Base-by-base conservation (phyloP, 2,888 invertebrate species). In the Nephrotoma flavescens region DNA sequence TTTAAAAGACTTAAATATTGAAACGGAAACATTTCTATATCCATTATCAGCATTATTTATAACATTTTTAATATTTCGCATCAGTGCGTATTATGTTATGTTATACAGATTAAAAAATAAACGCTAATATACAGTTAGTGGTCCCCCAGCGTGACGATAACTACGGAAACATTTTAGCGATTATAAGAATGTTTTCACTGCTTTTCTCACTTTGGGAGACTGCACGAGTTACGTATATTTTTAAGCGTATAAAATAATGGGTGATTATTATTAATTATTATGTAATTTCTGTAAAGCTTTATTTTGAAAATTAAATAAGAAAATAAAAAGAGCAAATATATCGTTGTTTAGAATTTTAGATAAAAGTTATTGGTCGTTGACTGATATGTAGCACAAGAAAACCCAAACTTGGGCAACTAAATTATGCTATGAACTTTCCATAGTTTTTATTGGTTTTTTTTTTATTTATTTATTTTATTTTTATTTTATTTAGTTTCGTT, bases 1-100 rank as follows among this genome's bases (percentile, higher is more conserved):
- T 88, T 92, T 98, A n/a, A 93, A 94, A 88, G 94, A 95, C 87
- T 92, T 96, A 89, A 96, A 95, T 90, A 94, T 96, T 94, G 91
- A 92, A 0, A 90, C 94, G 85, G 95, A 95, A 12, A 93, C 93
- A 87, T 97, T 96, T 90, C 93, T 94, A 88, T 90, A 93, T 41
- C 95, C 95, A 87, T 93, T 96, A 83, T 90, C 93, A 87, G 94
- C 96, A 87, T 92, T 98, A 88, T 89, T 95, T 19, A 90, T 91
- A 0, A 92, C 96, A 87, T 95, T 95, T 88, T 88, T 95, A 6
- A 89, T 93, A 86, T 91, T 96, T 85, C 93, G 96, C 88, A 89
- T 95, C 45, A 89, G 93, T 85, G 95, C 96, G 11, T 97, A 94
- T 91, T 91, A 94, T 87, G 93, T 95, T 86, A 93, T 97, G 89